Evolutionary conservation across 2,888 invertebrate genomes (phyloP), one percentile per base, ranked within the genome.

Genomic region (Gortyna flavago): DNA sequence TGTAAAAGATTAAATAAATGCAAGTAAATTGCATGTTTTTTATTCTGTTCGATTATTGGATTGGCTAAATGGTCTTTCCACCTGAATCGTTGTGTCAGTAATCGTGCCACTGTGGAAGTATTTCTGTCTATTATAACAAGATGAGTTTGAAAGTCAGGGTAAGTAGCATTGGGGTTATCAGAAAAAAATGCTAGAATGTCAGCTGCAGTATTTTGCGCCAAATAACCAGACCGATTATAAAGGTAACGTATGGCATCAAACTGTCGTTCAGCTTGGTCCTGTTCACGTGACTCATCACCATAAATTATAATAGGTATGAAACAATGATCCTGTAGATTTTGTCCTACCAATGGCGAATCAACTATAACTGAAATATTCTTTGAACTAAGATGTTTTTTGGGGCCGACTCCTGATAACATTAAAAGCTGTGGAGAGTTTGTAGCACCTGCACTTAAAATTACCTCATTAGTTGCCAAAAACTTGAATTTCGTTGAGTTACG

Each of bases 311-410:
- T 72, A 11, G 96, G 96, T 38, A 95, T 86, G 35, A 90, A 89
- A 35, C 93, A 88, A 87, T 97, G 97, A 83, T 97, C 97, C 87
- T 97, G 97, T n/a, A 97, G 92, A 89, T 97, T 97, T 80, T 94
- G 88, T 0, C 97, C 97, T 0, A 97, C 97, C 1, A 93, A 95
- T 0, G 94, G 93, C 7, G 93, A 93, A 84, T 97, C 91, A 29
- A 94, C 89, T 65, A 95, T 83, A 1, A 95, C 91, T 0, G 87
- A 18, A 66, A 97, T 96, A 18, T 94, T 93, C 16, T 94, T 92
- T 2, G 93, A 88, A 21, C 82, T 62, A 0, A 97, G 88, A 67
- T 97, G 93, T 2, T 92, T 78, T 79, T 89, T 91, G 67, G 96
- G 95, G 0, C 97, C 97, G 5, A 97, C 90, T 35, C 97, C 97